phyloP scores from a whole-genome alignment of 2,797 vertebrate species.

The Alfaro cultratus region DNA sequence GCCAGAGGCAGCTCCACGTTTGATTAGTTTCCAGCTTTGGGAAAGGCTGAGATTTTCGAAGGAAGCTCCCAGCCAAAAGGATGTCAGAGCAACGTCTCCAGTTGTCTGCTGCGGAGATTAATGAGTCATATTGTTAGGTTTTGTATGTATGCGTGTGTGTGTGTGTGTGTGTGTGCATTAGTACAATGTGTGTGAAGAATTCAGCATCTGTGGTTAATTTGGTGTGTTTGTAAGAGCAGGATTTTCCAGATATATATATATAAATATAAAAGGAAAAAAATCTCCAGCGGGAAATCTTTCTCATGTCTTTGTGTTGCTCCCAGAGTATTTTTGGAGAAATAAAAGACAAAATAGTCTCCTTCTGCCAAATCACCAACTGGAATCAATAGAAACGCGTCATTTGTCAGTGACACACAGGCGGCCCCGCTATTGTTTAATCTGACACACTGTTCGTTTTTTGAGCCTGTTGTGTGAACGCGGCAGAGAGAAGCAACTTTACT shows the following conservation, averaged over 20 bases:
- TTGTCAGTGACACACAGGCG: constrained; percentile 47
- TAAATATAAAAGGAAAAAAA: constrained; percentile 19
- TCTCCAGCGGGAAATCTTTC: constrained; percentile 56
- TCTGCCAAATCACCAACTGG: constrained; percentile 58
- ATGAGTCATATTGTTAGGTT: constrained; percentile 73
- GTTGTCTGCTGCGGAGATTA: constrained; percentile 79
- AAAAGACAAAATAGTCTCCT: constrained; percentile 46
- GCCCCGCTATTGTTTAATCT: constrained; percentile 37
- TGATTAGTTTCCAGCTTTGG: constrained; percentile 79
- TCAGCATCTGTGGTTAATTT: constrained; percentile 69
- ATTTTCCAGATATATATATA: constrained; percentile 45
- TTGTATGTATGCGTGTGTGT: constrained; percentile 34
- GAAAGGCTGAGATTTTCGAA: constrained; percentile 71
- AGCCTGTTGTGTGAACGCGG: constrained; percentile 64
- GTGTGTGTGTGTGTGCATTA: constrained; percentile 11
- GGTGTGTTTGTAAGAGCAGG: constrained; percentile 60
- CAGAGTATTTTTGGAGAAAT: constrained; percentile 55
- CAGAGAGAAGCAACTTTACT: constrained; percentile 46
- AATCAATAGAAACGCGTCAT: constrained; percentile 51
- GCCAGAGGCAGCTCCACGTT: constrained; percentile 75
- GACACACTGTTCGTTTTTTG: constrained; percentile 46
- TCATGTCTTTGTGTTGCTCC: constrained; percentile 66
- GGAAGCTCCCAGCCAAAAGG: constrained; percentile 74
- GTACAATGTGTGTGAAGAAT: constrained; percentile 61
- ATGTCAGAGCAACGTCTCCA: constrained; percentile 77